These are phyloP conservation scores for Lepus europaeus DNA, from an alignment of 2,113 vertebrate species.

Conservation along the genomic window DNA sequence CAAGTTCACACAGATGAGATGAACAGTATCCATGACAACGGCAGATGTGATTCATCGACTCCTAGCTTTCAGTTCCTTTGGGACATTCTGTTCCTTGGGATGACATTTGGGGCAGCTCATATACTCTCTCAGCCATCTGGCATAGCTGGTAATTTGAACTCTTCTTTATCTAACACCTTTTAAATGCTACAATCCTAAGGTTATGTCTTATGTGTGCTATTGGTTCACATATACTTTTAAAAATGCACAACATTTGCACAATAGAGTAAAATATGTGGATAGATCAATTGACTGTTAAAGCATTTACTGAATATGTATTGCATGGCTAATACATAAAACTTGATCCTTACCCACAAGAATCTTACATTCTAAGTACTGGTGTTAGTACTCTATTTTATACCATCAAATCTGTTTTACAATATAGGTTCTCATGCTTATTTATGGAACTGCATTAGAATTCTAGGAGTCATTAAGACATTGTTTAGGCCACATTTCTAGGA, in stretches of 20 bases:
- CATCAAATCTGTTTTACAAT: constrained; percentile 38
- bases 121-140: constrained; percentile 69
- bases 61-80: constrained; percentile 71
- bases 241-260: constrained; percentile 41
- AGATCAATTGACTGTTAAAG: background rate
- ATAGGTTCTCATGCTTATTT: background rate
- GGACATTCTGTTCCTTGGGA: constrained; percentile 69
- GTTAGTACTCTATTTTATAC: background rate
- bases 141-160: constrained; percentile 50
- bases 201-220: background rate
- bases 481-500: background rate
- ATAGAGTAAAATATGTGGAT: constrained; percentile 40
- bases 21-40: constrained; percentile 77
- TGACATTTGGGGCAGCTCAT: constrained; percentile 68
- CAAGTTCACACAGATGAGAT: constrained; percentile 70
- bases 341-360: background rate
- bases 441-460: background rate
- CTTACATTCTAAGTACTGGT: constrained; percentile 24
- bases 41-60: constrained; percentile 76
- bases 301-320: constrained; percentile 4
- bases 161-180: constrained; percentile 49
- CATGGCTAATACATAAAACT: background rate
- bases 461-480: background rate
- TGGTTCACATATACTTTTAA: constrained; percentile 13
- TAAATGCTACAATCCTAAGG: constrained; percentile 14